These are phyloP conservation scores for Sminthurides bifidus DNA, from an alignment of 1,140 invertebrate species.

Conservation along the genomic window DNA sequence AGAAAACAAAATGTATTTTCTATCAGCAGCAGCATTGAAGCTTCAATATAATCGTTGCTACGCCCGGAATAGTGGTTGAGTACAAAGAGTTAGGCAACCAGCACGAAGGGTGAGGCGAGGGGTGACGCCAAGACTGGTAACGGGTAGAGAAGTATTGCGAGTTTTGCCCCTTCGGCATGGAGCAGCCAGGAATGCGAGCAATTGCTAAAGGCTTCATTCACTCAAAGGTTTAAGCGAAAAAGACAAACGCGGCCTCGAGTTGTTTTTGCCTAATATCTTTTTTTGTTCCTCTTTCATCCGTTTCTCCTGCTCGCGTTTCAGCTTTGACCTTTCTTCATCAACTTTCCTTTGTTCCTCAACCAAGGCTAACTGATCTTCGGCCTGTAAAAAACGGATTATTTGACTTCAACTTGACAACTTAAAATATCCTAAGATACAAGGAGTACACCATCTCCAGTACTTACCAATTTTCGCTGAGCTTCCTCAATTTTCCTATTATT, in stretches of 20 bases:
- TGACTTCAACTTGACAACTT: neutral
- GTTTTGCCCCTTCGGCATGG: too few species aligned
- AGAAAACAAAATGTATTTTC: too few species aligned
- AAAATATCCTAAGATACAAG: neutral
- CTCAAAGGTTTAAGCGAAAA: conserved; percentile 65
- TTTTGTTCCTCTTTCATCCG: conserved; percentile 88
- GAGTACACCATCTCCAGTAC: too few species aligned
- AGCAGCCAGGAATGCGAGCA: too few species aligned
- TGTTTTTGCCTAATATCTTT: conserved; percentile 89
- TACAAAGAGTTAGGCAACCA: too few species aligned
- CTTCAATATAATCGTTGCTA: too few species aligned
- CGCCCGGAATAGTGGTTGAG: too few species aligned
- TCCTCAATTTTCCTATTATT: conserved; percentile 96
- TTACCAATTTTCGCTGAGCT: conserved; percentile 88
- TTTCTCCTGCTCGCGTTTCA: conserved; percentile 84
- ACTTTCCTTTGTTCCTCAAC: conserved; percentile 92
- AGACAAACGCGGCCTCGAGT: conserved; percentile 86
- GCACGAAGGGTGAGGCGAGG: too few species aligned
- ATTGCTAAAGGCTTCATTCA: too few species aligned
- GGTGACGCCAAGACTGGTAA: too few species aligned
- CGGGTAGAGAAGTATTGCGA: too few species aligned
- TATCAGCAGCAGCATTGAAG: too few species aligned
- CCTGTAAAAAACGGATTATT: conserved; percentile 58
- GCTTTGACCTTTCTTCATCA: conserved; percentile 82
- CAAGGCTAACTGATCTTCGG: conserved; percentile 89